Evolutionary conservation across 2,797 vertebrate genomes (phyloP).

Genomic region (Bradypodion pumilum): DNA sequence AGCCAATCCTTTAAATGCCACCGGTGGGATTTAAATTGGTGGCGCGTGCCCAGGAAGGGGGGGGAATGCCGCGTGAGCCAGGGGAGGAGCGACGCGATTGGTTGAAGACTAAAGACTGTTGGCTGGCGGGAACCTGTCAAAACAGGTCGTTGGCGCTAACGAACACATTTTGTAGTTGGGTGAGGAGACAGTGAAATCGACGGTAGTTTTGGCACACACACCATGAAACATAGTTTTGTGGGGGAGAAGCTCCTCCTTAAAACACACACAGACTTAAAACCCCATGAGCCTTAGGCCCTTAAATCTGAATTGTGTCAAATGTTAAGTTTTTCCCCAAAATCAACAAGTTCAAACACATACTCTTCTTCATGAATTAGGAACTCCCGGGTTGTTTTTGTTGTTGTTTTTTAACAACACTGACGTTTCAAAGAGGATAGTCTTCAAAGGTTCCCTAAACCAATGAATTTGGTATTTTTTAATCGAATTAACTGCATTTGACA

Average conservation of each 20-base stretch:
- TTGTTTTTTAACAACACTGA: background rate
- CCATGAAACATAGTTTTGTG: too few species aligned
- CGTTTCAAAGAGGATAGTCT: background rate
- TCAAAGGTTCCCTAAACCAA: background rate
- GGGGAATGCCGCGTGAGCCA: background rate
- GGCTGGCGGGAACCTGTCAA: background rate
- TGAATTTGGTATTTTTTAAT: background rate
- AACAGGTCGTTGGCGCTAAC: background rate
- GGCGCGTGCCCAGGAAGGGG: background rate
- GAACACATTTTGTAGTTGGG: background rate
- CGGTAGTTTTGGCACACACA: too few species aligned
- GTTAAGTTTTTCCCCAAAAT: too few species aligned
- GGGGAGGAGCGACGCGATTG: background rate
- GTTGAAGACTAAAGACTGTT: background rate
- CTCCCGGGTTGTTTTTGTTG: too few species aligned
- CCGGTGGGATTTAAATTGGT: background rate
- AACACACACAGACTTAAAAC: too few species aligned
- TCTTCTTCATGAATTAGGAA: background rate
- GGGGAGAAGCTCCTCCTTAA: too few species aligned
- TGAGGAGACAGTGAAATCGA: too few species aligned
- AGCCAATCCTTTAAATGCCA: background rate
- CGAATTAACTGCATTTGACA: background rate
- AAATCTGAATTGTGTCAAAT: too few species aligned
- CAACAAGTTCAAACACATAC: too few species aligned
- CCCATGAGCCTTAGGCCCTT: too few species aligned